Base-by-base conservation (phyloP, 2,888 invertebrate genomes). In the Sycophila texana region DNA sequence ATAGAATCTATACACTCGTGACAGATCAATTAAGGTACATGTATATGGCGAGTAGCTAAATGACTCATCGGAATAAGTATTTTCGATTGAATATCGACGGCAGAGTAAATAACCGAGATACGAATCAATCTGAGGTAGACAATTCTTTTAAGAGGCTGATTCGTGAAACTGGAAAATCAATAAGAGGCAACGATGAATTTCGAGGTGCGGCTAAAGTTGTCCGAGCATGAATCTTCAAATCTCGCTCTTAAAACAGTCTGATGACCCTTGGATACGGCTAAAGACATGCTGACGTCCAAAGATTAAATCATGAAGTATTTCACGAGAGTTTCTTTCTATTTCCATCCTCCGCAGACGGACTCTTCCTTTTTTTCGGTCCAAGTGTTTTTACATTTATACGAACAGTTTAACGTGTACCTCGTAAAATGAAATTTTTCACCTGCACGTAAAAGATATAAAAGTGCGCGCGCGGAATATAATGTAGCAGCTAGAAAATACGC, bases 201-300 rank as follows among this genome's bases (percentile, higher is more conserved):
- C 7, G 39, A 70, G 76, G 70, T 51, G 77, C 70, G 76, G 61
- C 76, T 68, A 53, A 65, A 67, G 55, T 68, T 51, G 67, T 73
- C 78, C 39, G 39, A 55, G 65, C 68, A 63, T 57, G 74, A 79
- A 74, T 79, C 78, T 79, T 79, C 53, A n/a, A 63, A 79, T 79
- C 63, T 70, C 14, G 22, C 73, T 63, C 66, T 39, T 47, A 78
- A 74, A 67, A 74, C 73, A 73, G 66, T 66, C 68, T 73, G 77
- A 73, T 68, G 68, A 74, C 61, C 60, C 71, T 63, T 57, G 63
- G 63, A 70, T 70, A 71, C 53, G 49, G 12, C 74, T 78, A 74
- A 78, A 75, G 71, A 79, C 79, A 79, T 53, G 79, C 71, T 76
- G 72, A 80, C 72, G 76, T 61, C 57, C 18, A 16, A 51, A 80